Evolutionary conservation across 2,797 vertebrate species (phyloP).

Genomic region (Dryobates pubescens): DNA sequence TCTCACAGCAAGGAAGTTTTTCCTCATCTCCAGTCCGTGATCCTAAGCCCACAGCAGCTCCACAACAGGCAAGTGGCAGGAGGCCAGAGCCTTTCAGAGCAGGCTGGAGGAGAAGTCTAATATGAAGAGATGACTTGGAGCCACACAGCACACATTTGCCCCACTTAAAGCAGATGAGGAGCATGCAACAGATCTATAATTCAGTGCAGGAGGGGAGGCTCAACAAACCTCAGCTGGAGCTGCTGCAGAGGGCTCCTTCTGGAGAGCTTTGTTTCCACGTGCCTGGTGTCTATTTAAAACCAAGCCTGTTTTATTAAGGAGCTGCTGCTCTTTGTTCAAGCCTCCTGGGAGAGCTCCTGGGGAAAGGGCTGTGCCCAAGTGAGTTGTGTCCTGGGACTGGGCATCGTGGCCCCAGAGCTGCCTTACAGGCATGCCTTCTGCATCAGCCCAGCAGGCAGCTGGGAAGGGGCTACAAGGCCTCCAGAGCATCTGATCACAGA

Average conservation of each 20-base stretch:
- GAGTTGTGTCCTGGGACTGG: not conserved
- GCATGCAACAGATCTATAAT: fast-evolving
- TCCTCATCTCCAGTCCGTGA: too few species aligned
- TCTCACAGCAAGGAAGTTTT: too few species aligned
- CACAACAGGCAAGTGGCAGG: fast-evolving
- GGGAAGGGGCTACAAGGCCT: not conserved
- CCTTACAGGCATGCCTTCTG: fast-evolving
- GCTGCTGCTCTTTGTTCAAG: not conserved
- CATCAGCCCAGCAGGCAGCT: not conserved
- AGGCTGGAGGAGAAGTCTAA: not conserved
- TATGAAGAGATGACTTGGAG: not conserved
- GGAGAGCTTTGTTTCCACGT: not conserved
- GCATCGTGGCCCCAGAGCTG: not conserved
- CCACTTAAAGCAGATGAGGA: not conserved
- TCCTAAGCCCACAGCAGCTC: not conserved
- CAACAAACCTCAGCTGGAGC: not conserved
- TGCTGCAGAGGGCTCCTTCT: not conserved
- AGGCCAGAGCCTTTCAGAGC: fast-evolving
- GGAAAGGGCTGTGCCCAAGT: not conserved
- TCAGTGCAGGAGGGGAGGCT: not conserved
- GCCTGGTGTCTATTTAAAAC: not conserved
- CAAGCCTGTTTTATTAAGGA: not conserved
- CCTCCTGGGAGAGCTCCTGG: not conserved
- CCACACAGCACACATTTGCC: not conserved
- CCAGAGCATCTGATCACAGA: fast-evolving